Percentiles rank a stretch among this genome's conserved stretches.
Evolutionary conservation across 1,140 invertebrate species (phyloP).

Genomic region (Pogonognathellus flavescens): DNA sequence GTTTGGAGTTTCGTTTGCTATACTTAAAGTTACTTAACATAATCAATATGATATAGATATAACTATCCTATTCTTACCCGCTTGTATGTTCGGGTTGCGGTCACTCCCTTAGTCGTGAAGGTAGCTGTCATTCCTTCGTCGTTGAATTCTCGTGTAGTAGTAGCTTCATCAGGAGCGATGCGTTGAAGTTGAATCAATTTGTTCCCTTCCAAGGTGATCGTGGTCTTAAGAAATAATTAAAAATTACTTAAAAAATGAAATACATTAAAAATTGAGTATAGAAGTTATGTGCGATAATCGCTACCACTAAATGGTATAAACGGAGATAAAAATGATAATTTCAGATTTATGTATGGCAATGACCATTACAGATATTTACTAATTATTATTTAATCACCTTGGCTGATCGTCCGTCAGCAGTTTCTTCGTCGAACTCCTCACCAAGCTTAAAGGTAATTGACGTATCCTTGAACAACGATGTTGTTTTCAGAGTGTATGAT

Average conservation of each 20-base stretch:
- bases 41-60: too few species aligned
- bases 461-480: conserved; percentile 86
- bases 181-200: conserved; percentile 43
- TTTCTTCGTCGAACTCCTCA: conserved; percentile 85
- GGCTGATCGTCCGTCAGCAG: conserved; percentile 52
- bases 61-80: conserved; percentile 11
- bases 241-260: too few species aligned
- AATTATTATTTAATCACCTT: not conserved
- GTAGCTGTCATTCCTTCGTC: conserved; percentile 41
- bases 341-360: not conserved
- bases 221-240: conserved; percentile 19
- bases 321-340: too few species aligned
- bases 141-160: conserved; percentile 50
- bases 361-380: not conserved
- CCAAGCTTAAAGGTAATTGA: conserved; percentile 80
- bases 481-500: conserved; percentile 80
- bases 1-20: too few species aligned
- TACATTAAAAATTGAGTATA: too few species aligned
- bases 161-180: conserved; percentile 29
- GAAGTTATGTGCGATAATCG: too few species aligned
- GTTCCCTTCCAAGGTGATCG: conserved; percentile 55
- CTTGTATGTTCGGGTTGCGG: conserved; percentile 38
- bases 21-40: too few species aligned
- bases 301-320: too few species aligned
- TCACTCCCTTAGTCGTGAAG: conserved; percentile 16